A percentile compares a stretch with the other conserved stretches of the same genome.
phyloP scores from a whole-genome alignment of 2,888 invertebrate species.

The Margaritifera margaritifera region DNA sequence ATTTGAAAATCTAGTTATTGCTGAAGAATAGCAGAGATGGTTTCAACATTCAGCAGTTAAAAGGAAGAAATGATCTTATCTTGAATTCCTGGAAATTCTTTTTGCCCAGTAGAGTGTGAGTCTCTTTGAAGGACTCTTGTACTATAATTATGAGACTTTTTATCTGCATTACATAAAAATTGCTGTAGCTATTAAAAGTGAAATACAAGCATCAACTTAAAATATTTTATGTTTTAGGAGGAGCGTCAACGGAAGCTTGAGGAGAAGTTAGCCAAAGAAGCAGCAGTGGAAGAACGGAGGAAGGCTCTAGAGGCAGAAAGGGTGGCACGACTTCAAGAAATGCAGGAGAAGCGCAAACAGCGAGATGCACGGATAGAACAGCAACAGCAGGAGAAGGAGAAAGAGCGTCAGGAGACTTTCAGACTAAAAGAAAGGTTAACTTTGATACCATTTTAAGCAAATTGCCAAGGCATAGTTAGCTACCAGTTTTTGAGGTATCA shows the following conservation, averaged over 20 bases:
- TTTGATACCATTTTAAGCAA: not conserved
- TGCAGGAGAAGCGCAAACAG: constrained; percentile 85
- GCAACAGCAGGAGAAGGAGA: constrained; percentile 84
- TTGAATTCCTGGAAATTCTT: too few species aligned
- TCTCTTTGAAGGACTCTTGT: too few species aligned
- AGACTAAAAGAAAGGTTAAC: constrained; percentile 80
- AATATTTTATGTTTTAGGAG: constrained; percentile 78
- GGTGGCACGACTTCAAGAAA: constrained; percentile 75
- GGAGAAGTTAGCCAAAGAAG: constrained; percentile 96
- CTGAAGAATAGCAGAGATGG: too few species aligned
- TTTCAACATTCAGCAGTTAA: too few species aligned
- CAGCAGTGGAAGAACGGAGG: constrained; percentile 92
- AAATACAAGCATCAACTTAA: not conserved
- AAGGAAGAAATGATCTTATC: too few species aligned
- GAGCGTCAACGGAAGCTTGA: constrained; percentile 88
- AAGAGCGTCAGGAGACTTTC: constrained; percentile 84
- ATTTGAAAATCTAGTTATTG: too few species aligned
- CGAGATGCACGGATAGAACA: constrained; percentile 87
- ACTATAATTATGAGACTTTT: too few species aligned
- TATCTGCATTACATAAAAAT: too few species aligned
- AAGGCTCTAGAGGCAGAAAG: constrained; percentile 89
- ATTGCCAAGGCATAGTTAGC: not conserved
- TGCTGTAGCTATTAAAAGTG: constrained; percentile 1
- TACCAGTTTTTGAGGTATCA: too few species aligned
- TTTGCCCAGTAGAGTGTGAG: too few species aligned